phyloP scores from a whole-genome alignment of 2,888 invertebrate species.

The Boloria euphrosyne region DNA sequence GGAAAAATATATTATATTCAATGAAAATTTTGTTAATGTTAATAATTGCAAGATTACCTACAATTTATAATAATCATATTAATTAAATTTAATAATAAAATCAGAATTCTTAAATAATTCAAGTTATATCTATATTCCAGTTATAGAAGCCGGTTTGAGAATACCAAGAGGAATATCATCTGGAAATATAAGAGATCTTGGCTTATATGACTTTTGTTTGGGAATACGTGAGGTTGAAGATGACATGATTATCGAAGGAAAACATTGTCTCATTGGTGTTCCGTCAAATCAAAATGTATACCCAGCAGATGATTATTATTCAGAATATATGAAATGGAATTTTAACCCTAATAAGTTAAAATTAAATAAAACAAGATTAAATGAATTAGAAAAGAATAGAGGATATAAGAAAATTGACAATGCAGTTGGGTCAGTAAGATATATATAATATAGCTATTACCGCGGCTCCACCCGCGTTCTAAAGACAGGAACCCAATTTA shows the following conservation, averaged over 20 bases:
- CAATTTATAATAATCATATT: too few relatives aligned
- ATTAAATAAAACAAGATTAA: slow-evolving; percentile 2
- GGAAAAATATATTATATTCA: too few relatives aligned
- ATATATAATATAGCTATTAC: too few relatives aligned
- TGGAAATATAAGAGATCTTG: slow-evolving; percentile 55
- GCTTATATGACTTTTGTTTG: slow-evolving; percentile 62
- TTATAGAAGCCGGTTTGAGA: slow-evolving; percentile 59
- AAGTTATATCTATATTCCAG: slow-evolving; percentile 42
- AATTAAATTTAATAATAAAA: too few relatives aligned
- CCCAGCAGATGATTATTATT: too few relatives aligned
- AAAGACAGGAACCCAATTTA: too few relatives aligned
- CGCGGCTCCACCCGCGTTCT: too few relatives aligned
- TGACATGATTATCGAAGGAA: slow-evolving; percentile 55
- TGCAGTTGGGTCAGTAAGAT: background rate
- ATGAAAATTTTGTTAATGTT: too few relatives aligned
- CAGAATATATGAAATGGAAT: background rate
- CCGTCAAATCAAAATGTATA: slow-evolving; percentile 44
- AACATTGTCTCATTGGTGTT: slow-evolving; percentile 59
- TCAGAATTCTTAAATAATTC: background rate
- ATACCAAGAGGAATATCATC: slow-evolving; percentile 56
- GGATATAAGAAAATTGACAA: slow-evolving; percentile 3
- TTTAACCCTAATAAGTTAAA: slow-evolving; percentile 22
- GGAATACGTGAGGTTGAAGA: slow-evolving; percentile 48
- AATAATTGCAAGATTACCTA: too few relatives aligned
- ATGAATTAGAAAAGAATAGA: slow-evolving; percentile 10